phyloP scores from a whole-genome alignment of 2,797 vertebrate species.

The Jordanella pulchra region DNA sequence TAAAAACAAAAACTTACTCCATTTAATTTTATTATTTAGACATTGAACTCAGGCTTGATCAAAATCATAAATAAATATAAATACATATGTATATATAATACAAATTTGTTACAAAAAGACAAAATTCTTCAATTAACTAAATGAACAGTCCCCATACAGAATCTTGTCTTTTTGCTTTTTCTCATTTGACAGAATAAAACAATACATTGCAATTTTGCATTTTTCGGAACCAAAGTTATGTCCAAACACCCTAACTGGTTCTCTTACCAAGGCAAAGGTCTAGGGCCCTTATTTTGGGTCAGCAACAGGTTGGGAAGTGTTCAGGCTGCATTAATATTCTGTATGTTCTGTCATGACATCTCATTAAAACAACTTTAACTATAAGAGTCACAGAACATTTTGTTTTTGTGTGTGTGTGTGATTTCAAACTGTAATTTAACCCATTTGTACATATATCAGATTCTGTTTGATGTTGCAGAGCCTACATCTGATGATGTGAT shows the following conservation, averaged over 20 bases:
- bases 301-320: no score
- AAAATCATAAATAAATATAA: background rate
- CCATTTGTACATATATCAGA: background rate
- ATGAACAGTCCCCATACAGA: no score
- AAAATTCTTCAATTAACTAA: no score
- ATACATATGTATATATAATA: no score
- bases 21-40: background rate
- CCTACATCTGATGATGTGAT: background rate
- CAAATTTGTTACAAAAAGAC: no score
- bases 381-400: no score
- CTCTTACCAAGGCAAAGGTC: background rate
- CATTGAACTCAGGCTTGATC: background rate
- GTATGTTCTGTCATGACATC: background rate
- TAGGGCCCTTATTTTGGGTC: background rate
- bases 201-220: background rate
- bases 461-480: background rate
- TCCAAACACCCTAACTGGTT: background rate
- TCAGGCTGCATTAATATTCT: background rate
- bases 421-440: background rate
- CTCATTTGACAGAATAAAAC: background rate
- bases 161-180: background rate
- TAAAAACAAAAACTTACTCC: background rate
- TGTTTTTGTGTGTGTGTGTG: background rate
- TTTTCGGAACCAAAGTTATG: background rate
- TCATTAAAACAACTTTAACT: background rate